Percentiles rank a stretch among this genome's conserved stretches.
These are phyloP conservation scores for Lasioglossum pauxillum DNA, from an alignment of 2,888 invertebrate genomes.

Conservation along the genomic window DNA sequence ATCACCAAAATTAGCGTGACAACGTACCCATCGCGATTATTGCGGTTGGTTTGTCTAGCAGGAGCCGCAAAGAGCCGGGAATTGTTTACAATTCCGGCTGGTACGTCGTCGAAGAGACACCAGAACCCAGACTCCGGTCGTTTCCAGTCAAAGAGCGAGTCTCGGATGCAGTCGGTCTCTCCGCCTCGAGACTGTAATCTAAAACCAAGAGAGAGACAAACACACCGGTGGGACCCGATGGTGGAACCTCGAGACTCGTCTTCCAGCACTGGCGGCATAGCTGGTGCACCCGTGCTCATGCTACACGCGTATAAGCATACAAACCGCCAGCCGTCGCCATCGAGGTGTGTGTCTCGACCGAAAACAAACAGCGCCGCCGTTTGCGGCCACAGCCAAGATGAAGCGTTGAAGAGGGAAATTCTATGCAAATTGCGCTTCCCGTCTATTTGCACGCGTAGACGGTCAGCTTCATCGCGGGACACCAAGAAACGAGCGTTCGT, in stretches of 20 bases:
- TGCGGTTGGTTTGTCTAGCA: conserved; percentile 19
- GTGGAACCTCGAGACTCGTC: not conserved
- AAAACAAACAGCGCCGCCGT: conserved; percentile 41
- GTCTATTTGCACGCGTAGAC: not conserved
- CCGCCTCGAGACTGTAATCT: conserved; percentile 40
- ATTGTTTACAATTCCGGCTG: conserved; percentile 44
- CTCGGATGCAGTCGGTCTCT: not conserved
- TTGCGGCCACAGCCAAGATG: conserved; percentile 21
- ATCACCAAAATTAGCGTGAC: not conserved
- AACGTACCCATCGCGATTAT: not conserved
- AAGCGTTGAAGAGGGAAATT: conserved; percentile 5
- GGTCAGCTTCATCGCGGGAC: not conserved
- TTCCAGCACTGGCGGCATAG: not conserved
- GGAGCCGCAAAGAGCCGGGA: conserved; percentile 26
- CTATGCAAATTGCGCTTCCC: conserved; percentile 26
- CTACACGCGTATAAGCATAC: conserved; percentile 19
- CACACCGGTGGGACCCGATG: not conserved
- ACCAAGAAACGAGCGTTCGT: not conserved
- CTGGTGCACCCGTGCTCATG: not conserved
- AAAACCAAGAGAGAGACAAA: conserved; percentile 25
- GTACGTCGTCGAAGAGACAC: not conserved
- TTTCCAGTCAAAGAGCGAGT: not conserved
- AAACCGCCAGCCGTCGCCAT: conserved; percentile 21
- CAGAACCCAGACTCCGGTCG: not conserved
- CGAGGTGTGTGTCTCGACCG: conserved; percentile 29